phyloP scores from a whole-genome alignment of 2,888 invertebrate species.

The Erynnis tages region DNA sequence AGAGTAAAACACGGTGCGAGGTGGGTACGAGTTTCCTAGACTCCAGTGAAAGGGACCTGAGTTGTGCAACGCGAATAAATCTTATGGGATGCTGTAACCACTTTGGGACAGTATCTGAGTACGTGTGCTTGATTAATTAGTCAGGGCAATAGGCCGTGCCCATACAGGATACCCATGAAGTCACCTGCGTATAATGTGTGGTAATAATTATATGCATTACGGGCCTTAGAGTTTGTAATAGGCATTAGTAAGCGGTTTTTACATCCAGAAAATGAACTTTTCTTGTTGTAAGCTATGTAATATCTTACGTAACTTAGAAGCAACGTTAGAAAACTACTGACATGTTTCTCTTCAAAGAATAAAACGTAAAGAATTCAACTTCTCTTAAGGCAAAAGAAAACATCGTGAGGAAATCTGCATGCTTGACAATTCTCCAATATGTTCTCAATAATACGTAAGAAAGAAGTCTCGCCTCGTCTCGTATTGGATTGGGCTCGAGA shows the following conservation, averaged over 20 bases:
- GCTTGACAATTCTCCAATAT: too few species aligned
- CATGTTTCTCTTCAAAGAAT: too few species aligned
- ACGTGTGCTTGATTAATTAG: conserved; percentile 20
- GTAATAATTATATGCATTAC: not conserved
- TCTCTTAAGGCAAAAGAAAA: too few species aligned
- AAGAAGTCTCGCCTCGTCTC: too few species aligned
- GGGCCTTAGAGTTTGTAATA: not conserved
- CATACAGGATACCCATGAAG: not conserved
- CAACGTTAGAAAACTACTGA: too few species aligned
- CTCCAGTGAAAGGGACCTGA: conserved; percentile 13
- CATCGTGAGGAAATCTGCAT: too few species aligned
- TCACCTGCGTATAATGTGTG: not conserved
- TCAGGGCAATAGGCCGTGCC: not conserved
- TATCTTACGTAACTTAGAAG: too few species aligned
- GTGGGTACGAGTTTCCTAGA: conserved; percentile 17
- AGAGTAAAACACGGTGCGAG: not conserved
- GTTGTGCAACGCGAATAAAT: conserved; percentile 15
- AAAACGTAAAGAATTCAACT: too few species aligned
- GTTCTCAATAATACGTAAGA: too few species aligned
- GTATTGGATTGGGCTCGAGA: too few species aligned
- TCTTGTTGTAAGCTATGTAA: too few species aligned
- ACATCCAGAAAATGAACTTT: too few species aligned
- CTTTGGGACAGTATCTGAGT: conserved; percentile 9
- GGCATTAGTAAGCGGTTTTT: not conserved
- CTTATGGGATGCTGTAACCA: conserved; percentile 14